Conservation (phyloP, 2,888 invertebrate genomes). For the Lasiommata megera region DNA sequence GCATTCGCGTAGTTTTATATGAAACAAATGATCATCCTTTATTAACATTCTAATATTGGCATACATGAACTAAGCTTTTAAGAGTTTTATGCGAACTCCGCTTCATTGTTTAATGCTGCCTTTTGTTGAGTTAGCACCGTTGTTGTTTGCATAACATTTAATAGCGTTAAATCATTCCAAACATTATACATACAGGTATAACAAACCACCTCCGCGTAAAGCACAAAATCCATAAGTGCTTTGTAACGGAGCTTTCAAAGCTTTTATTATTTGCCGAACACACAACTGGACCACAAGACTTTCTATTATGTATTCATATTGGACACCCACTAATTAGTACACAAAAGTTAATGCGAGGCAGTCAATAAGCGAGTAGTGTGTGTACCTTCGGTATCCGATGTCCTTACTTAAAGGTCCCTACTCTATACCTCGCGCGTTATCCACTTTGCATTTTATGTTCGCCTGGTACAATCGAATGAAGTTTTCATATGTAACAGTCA, state of each 20-base stretch:
- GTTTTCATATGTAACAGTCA: too few species aligned
- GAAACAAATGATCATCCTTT: not conserved
- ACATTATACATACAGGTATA: conserved; percentile 37
- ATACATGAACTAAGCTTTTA: not conserved
- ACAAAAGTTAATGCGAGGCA: conserved; percentile 72
- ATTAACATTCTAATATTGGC: not conserved
- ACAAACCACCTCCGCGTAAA: conserved; percentile 56
- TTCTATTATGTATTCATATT: conserved; percentile 78
- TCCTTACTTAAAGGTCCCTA: conserved; percentile 49
- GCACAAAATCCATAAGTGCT: conserved; percentile 53
- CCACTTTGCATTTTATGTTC: conserved; percentile 42
- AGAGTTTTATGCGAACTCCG: not conserved
- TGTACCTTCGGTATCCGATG: conserved; percentile 49
- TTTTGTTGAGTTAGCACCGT: conserved; percentile 9
- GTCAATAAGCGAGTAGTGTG: conserved; percentile 59
- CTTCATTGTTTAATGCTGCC: conserved; percentile 6
- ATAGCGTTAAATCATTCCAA: conserved; percentile 28
- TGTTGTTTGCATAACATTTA: conserved; percentile 22
- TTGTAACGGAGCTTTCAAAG: conserved; percentile 67
- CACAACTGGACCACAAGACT: conserved; percentile 71
- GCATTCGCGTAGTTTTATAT: too few species aligned
- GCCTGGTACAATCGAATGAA: not conserved
- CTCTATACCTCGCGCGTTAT: conserved; percentile 37
- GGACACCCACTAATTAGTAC: conserved; percentile 80
- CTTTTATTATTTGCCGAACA: conserved; percentile 72